These are phyloP conservation scores for Mastomys coucha DNA, from an alignment of 2,113 vertebrate genomes.

Conservation along the genomic window DNA sequence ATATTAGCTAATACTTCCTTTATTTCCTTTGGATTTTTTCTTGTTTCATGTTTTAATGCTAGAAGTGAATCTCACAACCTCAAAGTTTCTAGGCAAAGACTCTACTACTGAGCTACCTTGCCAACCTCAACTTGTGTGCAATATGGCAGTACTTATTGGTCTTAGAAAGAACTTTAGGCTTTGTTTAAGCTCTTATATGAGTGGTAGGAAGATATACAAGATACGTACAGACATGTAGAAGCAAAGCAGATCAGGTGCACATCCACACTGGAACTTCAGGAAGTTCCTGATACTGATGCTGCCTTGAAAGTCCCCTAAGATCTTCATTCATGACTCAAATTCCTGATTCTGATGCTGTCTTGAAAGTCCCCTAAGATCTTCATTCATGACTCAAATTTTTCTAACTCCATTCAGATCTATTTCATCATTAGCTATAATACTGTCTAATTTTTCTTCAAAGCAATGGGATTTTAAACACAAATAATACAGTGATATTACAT, in stretches of 20 bases:
- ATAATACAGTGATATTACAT: background rate
- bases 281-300: background rate
- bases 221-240: background rate
- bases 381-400: background rate
- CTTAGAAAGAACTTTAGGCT: background rate
- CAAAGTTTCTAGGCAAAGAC: background rate
- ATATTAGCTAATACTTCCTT: background rate
- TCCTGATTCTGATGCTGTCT: background rate
- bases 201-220: background rate
- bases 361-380: background rate
- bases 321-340: background rate
- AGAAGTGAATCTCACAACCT: too few relatives aligned
- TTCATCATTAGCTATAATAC: background rate
- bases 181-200: slow-evolving; percentile 36
- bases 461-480: background rate
- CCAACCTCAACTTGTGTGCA: background rate
- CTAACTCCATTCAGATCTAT: background rate
- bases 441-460: background rate
- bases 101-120: too few relatives aligned
- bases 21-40: background rate
- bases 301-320: background rate
- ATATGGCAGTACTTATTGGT: background rate
- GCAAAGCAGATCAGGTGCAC: background rate
- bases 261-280: background rate
- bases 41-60: background rate